A percentile compares a stretch with the other conserved stretches of the same genome.
Evolutionary conservation across 2,888 invertebrate genomes (phyloP).

Genomic region (Bhutanitis thaidina): DNA sequence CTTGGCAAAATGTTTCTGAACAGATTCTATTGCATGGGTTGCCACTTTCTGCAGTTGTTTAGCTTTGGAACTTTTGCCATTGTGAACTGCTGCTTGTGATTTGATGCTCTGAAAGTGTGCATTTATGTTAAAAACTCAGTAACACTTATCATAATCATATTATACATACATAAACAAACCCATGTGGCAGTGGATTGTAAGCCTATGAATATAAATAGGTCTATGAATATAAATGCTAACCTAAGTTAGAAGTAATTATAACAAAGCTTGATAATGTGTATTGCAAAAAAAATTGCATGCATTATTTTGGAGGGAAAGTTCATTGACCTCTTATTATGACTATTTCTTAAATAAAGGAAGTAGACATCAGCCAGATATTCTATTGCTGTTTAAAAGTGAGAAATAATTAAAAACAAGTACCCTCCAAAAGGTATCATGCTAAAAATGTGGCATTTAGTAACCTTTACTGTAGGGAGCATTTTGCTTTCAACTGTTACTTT

Average conservation of each 20-base stretch:
- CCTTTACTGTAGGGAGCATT: conserved; percentile 71
- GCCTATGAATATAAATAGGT: too few relatives aligned
- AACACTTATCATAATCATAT: too few relatives aligned
- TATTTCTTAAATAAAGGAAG: neutral
- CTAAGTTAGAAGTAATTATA: too few relatives aligned
- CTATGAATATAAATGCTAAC: too few relatives aligned
- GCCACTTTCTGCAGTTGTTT: conserved; percentile 65
- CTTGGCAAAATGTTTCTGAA: conserved; percentile 64
- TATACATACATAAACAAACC: too few relatives aligned
- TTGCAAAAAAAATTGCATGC: neutral
- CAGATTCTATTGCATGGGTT: conserved; percentile 58
- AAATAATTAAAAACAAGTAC: conserved; percentile 20
- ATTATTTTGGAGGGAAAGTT: conserved; percentile 57
- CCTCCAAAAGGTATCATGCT: conserved; percentile 8
- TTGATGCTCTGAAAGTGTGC: conserved; percentile 59
- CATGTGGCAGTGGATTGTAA: too few relatives aligned
- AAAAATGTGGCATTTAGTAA: conserved; percentile 30
- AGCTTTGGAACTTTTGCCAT: conserved; percentile 68
- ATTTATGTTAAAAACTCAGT: neutral
- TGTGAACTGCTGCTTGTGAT: conserved; percentile 45
- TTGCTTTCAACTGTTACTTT: conserved; percentile 75
- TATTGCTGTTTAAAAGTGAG: neutral
- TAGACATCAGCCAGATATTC: neutral
- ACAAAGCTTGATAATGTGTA: too few relatives aligned
- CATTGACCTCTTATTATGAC: conserved; percentile 38